Conservation (phyloP, 2,888 invertebrate genomes). For the Tetanocera ferruginea region DNA sequence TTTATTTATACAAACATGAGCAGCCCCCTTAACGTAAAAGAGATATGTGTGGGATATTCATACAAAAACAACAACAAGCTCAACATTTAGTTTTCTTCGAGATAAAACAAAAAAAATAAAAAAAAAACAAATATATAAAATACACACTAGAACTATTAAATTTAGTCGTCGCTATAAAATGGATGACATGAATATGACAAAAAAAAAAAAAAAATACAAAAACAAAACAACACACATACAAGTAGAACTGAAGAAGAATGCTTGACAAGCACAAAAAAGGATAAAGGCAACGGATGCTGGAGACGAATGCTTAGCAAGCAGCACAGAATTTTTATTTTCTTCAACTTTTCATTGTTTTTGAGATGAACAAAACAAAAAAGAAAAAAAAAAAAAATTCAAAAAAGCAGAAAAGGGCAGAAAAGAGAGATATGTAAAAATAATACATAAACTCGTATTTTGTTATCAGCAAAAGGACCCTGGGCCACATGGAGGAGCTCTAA, state of each 20-base stretch:
- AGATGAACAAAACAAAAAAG: background rate
- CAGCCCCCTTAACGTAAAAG: background rate
- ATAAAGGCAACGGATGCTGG: background rate
- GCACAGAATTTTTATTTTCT: conserved; percentile 39
- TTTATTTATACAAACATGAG: background rate
- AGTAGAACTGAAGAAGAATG: conserved; percentile 23
- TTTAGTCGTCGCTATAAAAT: conserved; percentile 27
- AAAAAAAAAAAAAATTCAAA: no score
- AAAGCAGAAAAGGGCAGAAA: background rate
- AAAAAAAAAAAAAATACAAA: background rate
- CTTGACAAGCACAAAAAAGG: conserved; percentile 37
- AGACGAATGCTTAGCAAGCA: conserved; percentile 14
- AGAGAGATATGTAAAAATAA: background rate
- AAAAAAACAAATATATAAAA: background rate
- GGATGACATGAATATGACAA: background rate
- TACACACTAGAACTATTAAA: conserved; percentile 23
- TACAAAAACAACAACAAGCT: conserved; percentile 35
- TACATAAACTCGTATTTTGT: background rate
- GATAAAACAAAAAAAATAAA: conserved; percentile 26
- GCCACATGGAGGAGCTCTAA: background rate
- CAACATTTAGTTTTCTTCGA: conserved; percentile 30
- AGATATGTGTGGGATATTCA: background rate
- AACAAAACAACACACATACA: background rate
- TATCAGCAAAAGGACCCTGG: background rate
- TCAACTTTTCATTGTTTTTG: conserved; percentile 30